Base-by-base conservation (phyloP, 2,888 invertebrate genomes). In the Fabriciana adippe region DNA sequence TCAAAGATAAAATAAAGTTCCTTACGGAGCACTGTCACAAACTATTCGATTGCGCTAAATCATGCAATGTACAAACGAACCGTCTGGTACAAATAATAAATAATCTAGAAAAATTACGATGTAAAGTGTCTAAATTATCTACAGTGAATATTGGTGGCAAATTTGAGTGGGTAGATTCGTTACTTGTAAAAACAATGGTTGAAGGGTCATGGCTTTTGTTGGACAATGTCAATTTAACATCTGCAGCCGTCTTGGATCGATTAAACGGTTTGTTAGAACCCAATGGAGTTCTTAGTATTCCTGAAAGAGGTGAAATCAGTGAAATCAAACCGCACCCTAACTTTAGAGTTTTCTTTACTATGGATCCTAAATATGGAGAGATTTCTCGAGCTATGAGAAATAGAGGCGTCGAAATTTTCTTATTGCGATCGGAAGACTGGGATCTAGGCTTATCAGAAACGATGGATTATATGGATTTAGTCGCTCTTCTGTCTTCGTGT, bases 321-420 rank as follows among this genome's bases (percentile, higher is more conserved):
- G 93, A 95, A 71, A 95, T 99, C 21, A 94, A 87, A 77, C 98
- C 99, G 1, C 98, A 99, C 85, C 93, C 95, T 13, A 95, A 98
- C 82, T 99, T 99, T 85, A 95, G 99, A 74, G 94, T 99, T 51
- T 98, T 99, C 82, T 94, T 99, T 70, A 96, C 98, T 0, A 97
- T 99, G 95, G 97, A 99, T 88, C 97, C 99, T 0, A 96, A 95
- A 79, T 96, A 97, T 87, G 99, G 99, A 0, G 98, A 99, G 87
- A 96, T 99, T 73, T 99, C 99, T 0, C 94, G 97, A 76, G 99
- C 99, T 0, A 99, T 99, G 99, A 94, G 99, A 70, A 99, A 99
- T 87, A 94, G 99, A 79, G 99, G 99, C 3, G 95, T 99, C 0
- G 99, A 99, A 93, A 96, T 99, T 77, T 93, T 84, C 73, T 73